A percentile compares a stretch with the other conserved stretches of the same genome.
phyloP scores from a whole-genome alignment of 2,797 vertebrate genomes.

The Alosa sapidissima region DNA sequence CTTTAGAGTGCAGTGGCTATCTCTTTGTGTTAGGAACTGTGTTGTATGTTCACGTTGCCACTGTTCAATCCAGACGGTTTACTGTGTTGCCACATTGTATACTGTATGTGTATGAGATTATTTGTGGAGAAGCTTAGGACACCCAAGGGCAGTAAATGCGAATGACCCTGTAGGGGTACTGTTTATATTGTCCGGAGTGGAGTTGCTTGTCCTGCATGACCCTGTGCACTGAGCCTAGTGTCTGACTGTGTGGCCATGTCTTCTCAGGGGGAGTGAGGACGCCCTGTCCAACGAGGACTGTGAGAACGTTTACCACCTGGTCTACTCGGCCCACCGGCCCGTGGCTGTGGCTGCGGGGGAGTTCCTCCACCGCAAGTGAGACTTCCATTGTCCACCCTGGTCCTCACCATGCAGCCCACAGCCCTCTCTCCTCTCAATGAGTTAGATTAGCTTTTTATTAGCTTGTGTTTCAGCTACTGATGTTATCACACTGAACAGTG shows the following conservation, averaged over 20 bases:
- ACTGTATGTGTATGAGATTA: background rate
- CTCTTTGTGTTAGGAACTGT: background rate
- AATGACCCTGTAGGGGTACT: background rate
- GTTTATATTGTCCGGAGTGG: background rate
- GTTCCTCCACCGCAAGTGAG: conserved; percentile 93
- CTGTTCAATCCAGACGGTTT: too few species aligned
- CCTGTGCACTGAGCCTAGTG: background rate
- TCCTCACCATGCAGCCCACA: background rate
- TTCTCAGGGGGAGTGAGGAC: conserved; percentile 91
- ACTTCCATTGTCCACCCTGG: background rate
- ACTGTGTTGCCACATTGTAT: background rate
- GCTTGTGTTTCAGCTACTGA: background rate
- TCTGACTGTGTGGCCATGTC: background rate
- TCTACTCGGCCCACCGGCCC: conserved; percentile 94
- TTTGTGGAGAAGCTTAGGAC: background rate
- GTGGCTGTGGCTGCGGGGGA: conserved; percentile 95
- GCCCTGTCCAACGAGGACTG: conserved; percentile 96
- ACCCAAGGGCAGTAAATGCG: background rate
- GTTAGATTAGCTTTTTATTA: background rate
- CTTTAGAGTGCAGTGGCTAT: background rate
- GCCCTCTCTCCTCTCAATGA: background rate
- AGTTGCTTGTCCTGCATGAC: background rate
- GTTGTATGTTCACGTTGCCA: background rate
- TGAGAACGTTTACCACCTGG: conserved; percentile 96
- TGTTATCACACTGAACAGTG: background rate